These are phyloP conservation scores for Phenganax stokvisi DNA, from an alignment of 92 coral and sea anemone genomes.

Conservation along the genomic window DNA sequence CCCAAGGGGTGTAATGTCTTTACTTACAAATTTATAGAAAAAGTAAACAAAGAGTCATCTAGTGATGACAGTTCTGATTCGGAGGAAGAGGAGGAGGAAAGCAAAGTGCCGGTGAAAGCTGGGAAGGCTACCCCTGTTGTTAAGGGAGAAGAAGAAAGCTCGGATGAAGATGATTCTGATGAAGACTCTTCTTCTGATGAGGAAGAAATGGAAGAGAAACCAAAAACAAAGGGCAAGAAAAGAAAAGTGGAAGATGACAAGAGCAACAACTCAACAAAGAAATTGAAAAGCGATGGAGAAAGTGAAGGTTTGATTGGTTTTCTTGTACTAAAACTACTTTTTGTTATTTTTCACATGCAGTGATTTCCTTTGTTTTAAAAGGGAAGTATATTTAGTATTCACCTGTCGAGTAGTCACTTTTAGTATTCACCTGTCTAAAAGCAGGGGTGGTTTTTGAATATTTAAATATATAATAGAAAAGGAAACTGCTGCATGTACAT, in stretches of 20 bases:
- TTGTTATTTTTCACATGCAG: too few species aligned
- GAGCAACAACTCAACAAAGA: constrained; percentile 27
- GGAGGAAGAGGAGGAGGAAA: constrained; percentile 30
- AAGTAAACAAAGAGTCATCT: constrained; percentile 33
- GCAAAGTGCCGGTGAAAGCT: constrained; percentile 28
- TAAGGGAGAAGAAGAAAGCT: constrained; percentile 42
- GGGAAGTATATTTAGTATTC: too few species aligned
- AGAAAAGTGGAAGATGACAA: constrained; percentile 20
- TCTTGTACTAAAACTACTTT: not conserved
- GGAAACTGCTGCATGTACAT: too few species aligned
- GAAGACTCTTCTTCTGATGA: constrained; percentile 39
- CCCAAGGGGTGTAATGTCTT: not conserved
- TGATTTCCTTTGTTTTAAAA: too few species aligned
- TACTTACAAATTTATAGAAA: constrained; percentile 5
- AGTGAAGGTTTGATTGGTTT: constrained; percentile 9
- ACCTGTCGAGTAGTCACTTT: too few species aligned
- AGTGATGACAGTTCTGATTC: constrained; percentile 42
- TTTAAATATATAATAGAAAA: too few species aligned
- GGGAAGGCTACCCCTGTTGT: constrained; percentile 17
- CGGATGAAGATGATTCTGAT: constrained; percentile 48
- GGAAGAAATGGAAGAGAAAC: constrained; percentile 31
- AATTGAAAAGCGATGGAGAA: constrained; percentile 16
- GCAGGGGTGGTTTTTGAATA: too few species aligned
- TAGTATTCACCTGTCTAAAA: too few species aligned
- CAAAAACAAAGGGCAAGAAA: constrained; percentile 8